These are phyloP conservation scores for Drosophila crucigera DNA, from an alignment of 2,888 invertebrate genomes.

Conservation along the genomic window DNA sequence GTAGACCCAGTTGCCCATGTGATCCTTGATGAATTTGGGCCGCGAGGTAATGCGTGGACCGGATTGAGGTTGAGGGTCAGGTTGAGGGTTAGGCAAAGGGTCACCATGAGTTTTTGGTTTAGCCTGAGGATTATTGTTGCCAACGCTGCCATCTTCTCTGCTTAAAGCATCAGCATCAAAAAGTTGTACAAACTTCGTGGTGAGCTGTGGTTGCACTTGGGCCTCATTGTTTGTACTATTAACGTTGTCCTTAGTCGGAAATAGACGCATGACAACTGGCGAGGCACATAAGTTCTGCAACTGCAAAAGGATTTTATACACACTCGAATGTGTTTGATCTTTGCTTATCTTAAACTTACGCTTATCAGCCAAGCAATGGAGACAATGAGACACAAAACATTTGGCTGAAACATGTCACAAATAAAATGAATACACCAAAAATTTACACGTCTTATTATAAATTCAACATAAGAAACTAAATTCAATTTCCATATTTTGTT, in stretches of 20 bases:
- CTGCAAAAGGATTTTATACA: not conserved
- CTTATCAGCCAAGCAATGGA: conserved; percentile 1
- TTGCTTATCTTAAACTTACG: conserved; percentile 13
- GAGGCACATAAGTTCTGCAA: not conserved
- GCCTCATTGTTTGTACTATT: not conserved
- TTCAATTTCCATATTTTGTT: not conserved
- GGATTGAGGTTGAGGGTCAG: not conserved
- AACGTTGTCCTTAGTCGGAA: not conserved
- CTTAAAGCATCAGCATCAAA: not conserved
- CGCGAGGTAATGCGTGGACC: not conserved
- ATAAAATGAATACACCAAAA: conserved; percentile 12
- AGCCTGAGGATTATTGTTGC: not conserved
- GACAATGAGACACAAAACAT: conserved; percentile 18
- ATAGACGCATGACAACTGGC: conserved; percentile 11
- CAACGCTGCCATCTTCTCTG: not conserved
- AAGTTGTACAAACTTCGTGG: not conserved
- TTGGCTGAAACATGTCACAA: conserved; percentile 25
- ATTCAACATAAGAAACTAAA: conserved; percentile 1
- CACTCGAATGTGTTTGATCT: not conserved
- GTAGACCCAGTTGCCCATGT: conserved; percentile 5
- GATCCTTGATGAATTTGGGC: not conserved
- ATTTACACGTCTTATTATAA: conserved; percentile 12
- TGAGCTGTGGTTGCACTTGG: not conserved
- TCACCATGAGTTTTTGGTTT: accelerated
- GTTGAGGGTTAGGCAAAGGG: not conserved